phyloP scores from a whole-genome alignment of 2,797 vertebrate species.

The Acipenser transmontanus region DNA sequence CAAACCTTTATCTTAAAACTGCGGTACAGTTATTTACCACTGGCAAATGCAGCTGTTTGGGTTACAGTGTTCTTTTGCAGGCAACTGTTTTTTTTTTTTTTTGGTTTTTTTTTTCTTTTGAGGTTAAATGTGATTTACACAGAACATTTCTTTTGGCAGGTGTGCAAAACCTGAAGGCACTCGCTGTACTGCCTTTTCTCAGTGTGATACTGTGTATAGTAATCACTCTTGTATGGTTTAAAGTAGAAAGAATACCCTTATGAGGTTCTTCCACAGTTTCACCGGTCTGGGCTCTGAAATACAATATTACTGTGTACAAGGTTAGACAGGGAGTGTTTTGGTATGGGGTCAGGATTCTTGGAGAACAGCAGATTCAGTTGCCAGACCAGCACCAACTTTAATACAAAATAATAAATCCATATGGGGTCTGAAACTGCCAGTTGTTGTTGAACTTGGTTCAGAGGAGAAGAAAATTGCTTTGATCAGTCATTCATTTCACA shows the following conservation, averaged over 20 bases:
- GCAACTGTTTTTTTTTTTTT: not conserved
- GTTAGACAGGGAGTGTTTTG: not conserved
- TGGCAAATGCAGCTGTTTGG: conserved; percentile 59
- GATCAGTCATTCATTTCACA: not conserved
- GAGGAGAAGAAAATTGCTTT: not conserved
- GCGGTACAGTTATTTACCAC: conserved; percentile 24
- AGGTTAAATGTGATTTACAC: conserved; percentile 53
- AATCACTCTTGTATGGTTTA: conserved; percentile 25
- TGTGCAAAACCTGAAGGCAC: conserved; percentile 56
- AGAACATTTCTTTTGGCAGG: conserved; percentile 66
- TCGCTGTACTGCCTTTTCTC: conserved; percentile 19
- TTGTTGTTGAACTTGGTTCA: not conserved
- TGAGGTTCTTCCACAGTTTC: not conserved
- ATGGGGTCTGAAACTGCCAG: conserved; percentile 8
- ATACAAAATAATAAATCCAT: conserved; percentile 1
- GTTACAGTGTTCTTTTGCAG: conserved; percentile 30
- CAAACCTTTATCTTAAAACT: not conserved
- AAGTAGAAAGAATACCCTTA: not conserved
- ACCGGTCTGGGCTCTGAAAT: not conserved
- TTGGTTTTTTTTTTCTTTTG: conserved; percentile 10
- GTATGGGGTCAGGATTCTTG: not conserved
- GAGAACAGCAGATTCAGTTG: conserved; percentile 6
- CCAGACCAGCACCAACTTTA: conserved; percentile 7
- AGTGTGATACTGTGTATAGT: conserved; percentile 45
- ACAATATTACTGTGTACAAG: not conserved